Percentiles rank a stretch among this genome's conserved stretches.
These are phyloP conservation scores for Tachina grossa DNA, from an alignment of 2,888 invertebrate species.

Conservation along the genomic window DNA sequence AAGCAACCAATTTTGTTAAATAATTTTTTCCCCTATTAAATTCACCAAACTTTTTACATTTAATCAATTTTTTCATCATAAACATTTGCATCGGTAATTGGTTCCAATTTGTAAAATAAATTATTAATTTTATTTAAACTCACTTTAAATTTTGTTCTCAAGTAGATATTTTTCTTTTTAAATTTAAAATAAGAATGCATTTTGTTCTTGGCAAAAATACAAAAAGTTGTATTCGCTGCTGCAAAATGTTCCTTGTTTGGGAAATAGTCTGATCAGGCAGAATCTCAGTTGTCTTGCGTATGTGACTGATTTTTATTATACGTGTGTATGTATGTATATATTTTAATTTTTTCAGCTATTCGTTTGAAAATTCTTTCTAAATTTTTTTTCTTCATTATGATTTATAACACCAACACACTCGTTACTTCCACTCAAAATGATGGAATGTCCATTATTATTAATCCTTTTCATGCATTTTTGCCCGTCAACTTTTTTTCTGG, in stretches of 20 bases:
- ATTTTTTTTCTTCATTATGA: conserved; percentile 15
- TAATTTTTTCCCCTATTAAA: not conserved
- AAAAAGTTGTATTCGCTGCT: conserved; percentile 7
- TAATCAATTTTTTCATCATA: conserved; percentile 52
- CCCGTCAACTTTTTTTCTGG: not conserved
- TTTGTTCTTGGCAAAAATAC: conserved; percentile 39
- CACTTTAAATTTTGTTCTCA: not conserved
- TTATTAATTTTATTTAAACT: conserved; percentile 9
- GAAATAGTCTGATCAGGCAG: not conserved
- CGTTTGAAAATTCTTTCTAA: not conserved
- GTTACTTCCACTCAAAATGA: conserved; percentile 7
- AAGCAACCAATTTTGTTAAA: too few relatives aligned
- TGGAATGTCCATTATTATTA: conserved; percentile 22
- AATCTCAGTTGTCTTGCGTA: not conserved
- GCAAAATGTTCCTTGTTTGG: not conserved
- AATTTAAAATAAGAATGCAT: not conserved
- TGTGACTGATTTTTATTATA: not conserved
- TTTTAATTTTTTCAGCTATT: not conserved
- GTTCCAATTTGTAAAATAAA: not conserved
- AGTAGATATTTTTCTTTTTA: not conserved
- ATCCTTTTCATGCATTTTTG: conserved; percentile 19
- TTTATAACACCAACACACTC: not conserved
- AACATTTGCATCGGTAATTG: conserved; percentile 45
- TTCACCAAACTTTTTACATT: conserved; percentile 1
- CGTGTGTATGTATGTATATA: not conserved